Base-by-base conservation (phyloP, 2,888 invertebrate genomes). In the Rhagium mordax region DNA sequence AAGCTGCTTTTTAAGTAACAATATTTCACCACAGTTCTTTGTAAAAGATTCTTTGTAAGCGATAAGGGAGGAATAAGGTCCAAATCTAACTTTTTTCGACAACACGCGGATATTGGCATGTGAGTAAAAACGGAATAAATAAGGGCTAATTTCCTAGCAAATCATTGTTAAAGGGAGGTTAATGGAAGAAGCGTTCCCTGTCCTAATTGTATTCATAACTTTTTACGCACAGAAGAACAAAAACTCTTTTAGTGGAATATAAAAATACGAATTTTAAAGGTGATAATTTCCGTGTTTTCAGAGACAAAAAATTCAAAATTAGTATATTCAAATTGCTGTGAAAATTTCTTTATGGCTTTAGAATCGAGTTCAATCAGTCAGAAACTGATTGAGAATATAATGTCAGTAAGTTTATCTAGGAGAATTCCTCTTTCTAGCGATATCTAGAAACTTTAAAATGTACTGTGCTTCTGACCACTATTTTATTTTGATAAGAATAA, bases 401-500 rank as follows among this genome's bases (percentile, higher is more conserved):
- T n/a, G n/a, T n/a, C n/a, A n/a, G n/a, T n/a, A n/a, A n/a, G n/a
- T n/a, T n/a, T n/a, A n/a, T n/a, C n/a, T n/a, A n/a, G n/a, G n/a
- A n/a, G n/a, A n/a, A n/a, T n/a, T 24, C 41, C 13, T n/a, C 4
- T 41, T n/a, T 41, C 2, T 13, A n/a, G 13, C 41, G 2, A 51
- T 20, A 47, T 21, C 47, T 15, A 13, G 13, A 16, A 29, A 29
- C 64, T 51, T 51, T 47, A 65, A 51, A 29, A 27, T 29, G 21
- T 18, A 51, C 29, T 65, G 5, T 29, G 16, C 7, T 27, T 16
- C 8, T 21, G 29, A 24, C 16, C 49, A 27, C 49, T 65, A 65
- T 51, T 51, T 65, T 51, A 65, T 51, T 65, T 65, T 29, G 64
- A 65, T 65, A 65, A 65, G 64, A 29, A 49, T 65, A 20, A 41